phyloP scores from a whole-genome alignment of 2,113 vertebrate species.

The Syngnathus scovelli region DNA sequence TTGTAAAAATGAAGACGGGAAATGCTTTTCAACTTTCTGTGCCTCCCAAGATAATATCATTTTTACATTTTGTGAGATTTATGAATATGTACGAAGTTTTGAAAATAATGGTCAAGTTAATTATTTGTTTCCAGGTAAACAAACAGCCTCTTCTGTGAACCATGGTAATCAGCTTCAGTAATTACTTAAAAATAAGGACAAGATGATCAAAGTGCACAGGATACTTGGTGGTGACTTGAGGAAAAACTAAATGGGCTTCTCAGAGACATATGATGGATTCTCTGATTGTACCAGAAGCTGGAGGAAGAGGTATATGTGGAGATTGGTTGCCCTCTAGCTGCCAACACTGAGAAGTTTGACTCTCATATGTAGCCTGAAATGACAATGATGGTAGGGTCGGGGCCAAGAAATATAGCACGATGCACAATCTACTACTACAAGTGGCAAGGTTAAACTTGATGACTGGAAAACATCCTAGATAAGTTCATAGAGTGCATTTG shows the following conservation, averaged over 20 bases:
- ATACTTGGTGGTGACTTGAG: constrained; percentile 33
- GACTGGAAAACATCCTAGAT: constrained; percentile 23
- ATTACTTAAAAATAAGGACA: constrained; percentile 58
- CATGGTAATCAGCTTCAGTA: constrained; percentile 65
- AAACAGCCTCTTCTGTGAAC: constrained; percentile 62
- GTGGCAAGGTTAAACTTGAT: neutral
- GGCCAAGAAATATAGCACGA: constrained; percentile 12
- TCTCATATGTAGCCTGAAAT: constrained; percentile 37
- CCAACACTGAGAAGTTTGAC: constrained; percentile 49
- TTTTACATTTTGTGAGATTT: constrained; percentile 50
- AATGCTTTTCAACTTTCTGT: constrained; percentile 28
- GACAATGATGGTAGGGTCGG: constrained; percentile 8
- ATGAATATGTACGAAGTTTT: constrained; percentile 54
- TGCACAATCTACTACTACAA: neutral
- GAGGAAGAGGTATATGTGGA: constrained; percentile 49
- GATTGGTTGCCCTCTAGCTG: constrained; percentile 78
- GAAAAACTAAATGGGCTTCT: constrained; percentile 44
- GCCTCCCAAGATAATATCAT: constrained; percentile 52
- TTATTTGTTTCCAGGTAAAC: constrained; percentile 61
- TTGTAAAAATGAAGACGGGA: constrained; percentile 33
- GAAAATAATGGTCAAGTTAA: constrained; percentile 52
- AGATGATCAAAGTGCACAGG: constrained; percentile 57
- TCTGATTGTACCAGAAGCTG: constrained; percentile 36
- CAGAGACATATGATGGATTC: constrained; percentile 42
- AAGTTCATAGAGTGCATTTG: constrained; percentile 8